Conservation (phyloP, 2,113 vertebrate species). For the Nothobranchius furzeri region DNA sequence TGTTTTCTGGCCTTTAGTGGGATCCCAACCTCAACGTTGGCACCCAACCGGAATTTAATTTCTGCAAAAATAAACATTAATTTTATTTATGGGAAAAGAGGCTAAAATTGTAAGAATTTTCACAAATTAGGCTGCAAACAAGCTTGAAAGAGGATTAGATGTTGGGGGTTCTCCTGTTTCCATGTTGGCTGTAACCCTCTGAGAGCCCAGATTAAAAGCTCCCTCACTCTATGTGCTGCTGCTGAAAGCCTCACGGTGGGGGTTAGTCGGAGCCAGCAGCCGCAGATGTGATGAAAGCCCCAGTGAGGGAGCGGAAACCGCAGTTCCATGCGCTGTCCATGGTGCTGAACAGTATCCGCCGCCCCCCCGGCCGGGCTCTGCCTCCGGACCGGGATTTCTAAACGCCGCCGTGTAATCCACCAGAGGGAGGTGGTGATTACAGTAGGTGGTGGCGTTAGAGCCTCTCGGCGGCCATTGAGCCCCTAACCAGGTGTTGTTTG, state of each 20-base stretch:
- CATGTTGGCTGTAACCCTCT: too few relatives aligned
- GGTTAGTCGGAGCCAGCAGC: background rate
- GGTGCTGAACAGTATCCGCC: conserved; percentile 51
- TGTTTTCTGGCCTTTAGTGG: too few relatives aligned
- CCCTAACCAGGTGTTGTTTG: conserved; percentile 14
- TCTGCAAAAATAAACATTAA: too few relatives aligned
- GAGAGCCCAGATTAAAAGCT: too few relatives aligned
- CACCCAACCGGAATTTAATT: too few relatives aligned
- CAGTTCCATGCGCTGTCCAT: conserved; percentile 46
- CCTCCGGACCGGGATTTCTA: conserved; percentile 23
- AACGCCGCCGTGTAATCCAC: conserved; percentile 51
- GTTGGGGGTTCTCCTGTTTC: too few relatives aligned
- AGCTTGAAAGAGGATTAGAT: too few relatives aligned
- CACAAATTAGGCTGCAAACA: too few relatives aligned
- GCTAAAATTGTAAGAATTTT: too few relatives aligned
- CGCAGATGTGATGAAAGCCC: conserved; percentile 7
- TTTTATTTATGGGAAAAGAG: too few relatives aligned
- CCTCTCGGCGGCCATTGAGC: conserved; percentile 52
- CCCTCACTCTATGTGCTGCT: background rate
- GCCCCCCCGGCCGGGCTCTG: background rate
- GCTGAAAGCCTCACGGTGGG: background rate
- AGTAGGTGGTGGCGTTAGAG: conserved; percentile 47
- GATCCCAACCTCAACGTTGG: too few relatives aligned
- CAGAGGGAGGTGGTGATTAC: conserved; percentile 63
- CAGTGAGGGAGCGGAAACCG: conserved; percentile 13